Evolutionary conservation across 2,888 invertebrate genomes (phyloP), one percentile per base, ranked within the genome.

Genomic region (Melikaiella ostensackeni): DNA sequence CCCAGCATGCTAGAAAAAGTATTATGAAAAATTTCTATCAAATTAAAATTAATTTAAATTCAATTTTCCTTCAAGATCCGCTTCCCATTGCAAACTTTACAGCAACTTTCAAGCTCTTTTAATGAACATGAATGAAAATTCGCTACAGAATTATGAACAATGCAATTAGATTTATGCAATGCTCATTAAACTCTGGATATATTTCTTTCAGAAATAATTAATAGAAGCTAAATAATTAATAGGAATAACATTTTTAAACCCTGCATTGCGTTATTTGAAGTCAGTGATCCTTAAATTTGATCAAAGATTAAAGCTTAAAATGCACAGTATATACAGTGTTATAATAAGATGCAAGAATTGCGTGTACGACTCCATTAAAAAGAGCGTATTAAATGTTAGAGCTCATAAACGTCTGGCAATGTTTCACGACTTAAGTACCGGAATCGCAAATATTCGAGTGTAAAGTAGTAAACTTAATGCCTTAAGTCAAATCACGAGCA

Each of bases 351-450:
- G 19, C 66, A 50, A 70, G 27, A 46, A 42, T 73, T 61, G 70
- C 73, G 55, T 62, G 62, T 73, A 27, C 21, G 42, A 73, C 35
- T 78, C 61, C 50, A 73, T 75, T 75, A 55, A 73, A 73, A 78
- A 73, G 55, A 75, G 70, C 19, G 50, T 70, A 77, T 77, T 75
- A 77, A 75, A 70, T 75, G 61, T 75, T 55, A 59, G 38, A 64
- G 64, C 57, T 66, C 77, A 77, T 77, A 77, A 77, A 74, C 38
- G 77, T 74, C 74, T 19, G 27, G 19, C 30, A 30, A 30, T 46
- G 46, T 70, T 46, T 70, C 11, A 70, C 11, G 46, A 70, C 46
- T 64, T 42, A 50, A 70, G 27, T 70, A 46, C 19, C 27, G 50
- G 66, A 70, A 46, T 30, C 6, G 27, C n/a, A 42, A 70, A 50